These are phyloP conservation scores for Trachops cirrhosus DNA, from an alignment of 2,797 vertebrate species.

Conservation along the genomic window DNA sequence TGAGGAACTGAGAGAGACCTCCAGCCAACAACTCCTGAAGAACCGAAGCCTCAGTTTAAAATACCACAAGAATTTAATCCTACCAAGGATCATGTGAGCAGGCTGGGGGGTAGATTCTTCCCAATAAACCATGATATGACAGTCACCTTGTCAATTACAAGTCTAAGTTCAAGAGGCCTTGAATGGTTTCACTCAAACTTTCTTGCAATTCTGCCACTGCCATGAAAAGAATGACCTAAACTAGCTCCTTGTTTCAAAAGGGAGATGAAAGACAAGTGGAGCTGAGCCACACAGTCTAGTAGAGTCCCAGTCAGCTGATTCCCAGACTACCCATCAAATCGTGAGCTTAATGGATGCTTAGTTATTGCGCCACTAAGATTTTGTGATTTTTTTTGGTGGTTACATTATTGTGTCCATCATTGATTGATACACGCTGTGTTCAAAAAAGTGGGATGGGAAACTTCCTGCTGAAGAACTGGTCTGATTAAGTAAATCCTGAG, in stretches of 20 bases:
- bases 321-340: background rate
- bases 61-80: background rate
- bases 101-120: background rate
- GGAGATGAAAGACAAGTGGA: background rate
- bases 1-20: background rate
- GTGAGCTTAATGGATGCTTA: background rate
- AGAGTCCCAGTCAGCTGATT: background rate
- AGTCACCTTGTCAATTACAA: background rate
- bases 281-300: background rate
- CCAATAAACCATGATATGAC: background rate
- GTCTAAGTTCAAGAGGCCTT: background rate
- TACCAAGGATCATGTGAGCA: background rate
- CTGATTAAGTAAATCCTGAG: background rate
- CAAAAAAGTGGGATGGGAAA: background rate
- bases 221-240: background rate
- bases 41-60: background rate
- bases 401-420: background rate
- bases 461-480: background rate
- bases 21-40: background rate
- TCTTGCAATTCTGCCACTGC: background rate
- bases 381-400: background rate
- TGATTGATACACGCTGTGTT: background rate
- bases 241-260: background rate
- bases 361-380: background rate
- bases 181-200: background rate